phyloP scores from a whole-genome alignment of 2,888 invertebrate genomes.

The Synergus gifuensis region DNA sequence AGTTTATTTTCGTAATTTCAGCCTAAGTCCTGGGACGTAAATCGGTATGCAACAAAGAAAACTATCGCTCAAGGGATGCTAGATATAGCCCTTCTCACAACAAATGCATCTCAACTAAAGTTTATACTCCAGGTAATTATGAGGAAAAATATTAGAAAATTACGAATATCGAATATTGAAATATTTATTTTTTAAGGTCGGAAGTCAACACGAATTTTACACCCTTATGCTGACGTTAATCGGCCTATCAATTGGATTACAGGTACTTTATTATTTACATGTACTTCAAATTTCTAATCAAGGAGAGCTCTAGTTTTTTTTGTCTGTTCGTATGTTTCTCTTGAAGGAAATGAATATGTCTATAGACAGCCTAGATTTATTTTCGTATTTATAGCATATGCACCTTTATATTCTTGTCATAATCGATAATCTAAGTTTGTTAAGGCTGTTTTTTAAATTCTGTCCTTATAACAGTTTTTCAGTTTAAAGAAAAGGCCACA shows the following conservation, averaged over 20 bases:
- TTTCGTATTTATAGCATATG: constrained; percentile 6
- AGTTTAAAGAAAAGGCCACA: background rate
- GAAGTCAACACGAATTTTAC: constrained; percentile 92
- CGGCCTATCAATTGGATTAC: constrained; percentile 89
- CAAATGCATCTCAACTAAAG: constrained; percentile 93
- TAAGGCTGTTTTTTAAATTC: background rate
- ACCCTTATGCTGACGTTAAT: constrained; percentile 89
- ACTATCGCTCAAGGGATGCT: constrained; percentile 95
- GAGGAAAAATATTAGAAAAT: background rate
- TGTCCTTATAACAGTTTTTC: constrained; percentile 10
- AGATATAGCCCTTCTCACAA: constrained; percentile 91
- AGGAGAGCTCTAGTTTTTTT: background rate
- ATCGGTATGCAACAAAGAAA: constrained; percentile 94
- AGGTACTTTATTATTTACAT: constrained; percentile 80
- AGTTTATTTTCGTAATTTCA: constrained; percentile 35
- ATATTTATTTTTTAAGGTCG: constrained; percentile 78
- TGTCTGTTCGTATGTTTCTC: background rate
- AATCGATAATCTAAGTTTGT: constrained; percentile 29
- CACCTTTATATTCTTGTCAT: background rate
- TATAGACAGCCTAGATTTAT: constrained; percentile 39
- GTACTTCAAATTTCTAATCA: background rate
- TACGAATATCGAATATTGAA: background rate
- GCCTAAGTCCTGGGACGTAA: constrained; percentile 87
- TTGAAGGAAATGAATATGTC: constrained; percentile 1
- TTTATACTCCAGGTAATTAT: constrained; percentile 84